These are phyloP conservation scores for Episyrphus balteatus DNA, from an alignment of 1,140 invertebrate genomes.

Conservation along the genomic window DNA sequence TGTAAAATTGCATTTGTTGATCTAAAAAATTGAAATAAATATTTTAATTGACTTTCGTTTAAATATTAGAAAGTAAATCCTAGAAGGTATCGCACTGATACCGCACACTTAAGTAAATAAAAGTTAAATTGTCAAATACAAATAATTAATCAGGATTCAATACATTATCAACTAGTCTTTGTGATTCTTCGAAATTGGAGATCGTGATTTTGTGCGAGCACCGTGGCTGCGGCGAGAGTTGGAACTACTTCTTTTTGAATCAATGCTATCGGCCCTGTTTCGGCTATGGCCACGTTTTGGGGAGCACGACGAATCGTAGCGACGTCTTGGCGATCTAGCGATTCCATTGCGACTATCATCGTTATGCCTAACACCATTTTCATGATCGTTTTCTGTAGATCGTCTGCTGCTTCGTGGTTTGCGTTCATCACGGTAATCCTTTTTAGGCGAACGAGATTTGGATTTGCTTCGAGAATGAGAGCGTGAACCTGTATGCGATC, in stretches of 20 bases:
- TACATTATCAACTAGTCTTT: too few species aligned
- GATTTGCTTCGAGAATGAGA: conserved; percentile 31
- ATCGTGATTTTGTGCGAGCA: too few species aligned
- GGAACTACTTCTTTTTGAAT: background rate
- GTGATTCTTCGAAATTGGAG: too few species aligned
- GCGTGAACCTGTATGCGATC: conserved; percentile 31
- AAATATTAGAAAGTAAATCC: too few species aligned
- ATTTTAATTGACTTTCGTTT: too few species aligned
- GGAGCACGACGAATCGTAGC: background rate
- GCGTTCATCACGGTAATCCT: background rate
- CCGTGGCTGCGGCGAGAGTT: background rate
- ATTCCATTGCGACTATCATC: background rate
- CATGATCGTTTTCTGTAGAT: background rate
- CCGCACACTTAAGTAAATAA: too few species aligned
- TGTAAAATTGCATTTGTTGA: too few species aligned
- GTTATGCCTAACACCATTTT: background rate
- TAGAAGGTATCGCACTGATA: too few species aligned
- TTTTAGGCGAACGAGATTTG: conserved; percentile 15
- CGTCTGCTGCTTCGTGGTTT: background rate
- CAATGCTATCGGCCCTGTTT: background rate
- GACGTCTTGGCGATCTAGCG: conserved; percentile 1
- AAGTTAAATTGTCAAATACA: too few species aligned
- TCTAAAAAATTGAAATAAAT: too few species aligned
- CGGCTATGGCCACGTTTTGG: background rate
- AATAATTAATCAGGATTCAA: too few species aligned